These are phyloP conservation scores for Vidua macroura DNA, from an alignment of 2,113 vertebrate genomes.

Conservation along the genomic window DNA sequence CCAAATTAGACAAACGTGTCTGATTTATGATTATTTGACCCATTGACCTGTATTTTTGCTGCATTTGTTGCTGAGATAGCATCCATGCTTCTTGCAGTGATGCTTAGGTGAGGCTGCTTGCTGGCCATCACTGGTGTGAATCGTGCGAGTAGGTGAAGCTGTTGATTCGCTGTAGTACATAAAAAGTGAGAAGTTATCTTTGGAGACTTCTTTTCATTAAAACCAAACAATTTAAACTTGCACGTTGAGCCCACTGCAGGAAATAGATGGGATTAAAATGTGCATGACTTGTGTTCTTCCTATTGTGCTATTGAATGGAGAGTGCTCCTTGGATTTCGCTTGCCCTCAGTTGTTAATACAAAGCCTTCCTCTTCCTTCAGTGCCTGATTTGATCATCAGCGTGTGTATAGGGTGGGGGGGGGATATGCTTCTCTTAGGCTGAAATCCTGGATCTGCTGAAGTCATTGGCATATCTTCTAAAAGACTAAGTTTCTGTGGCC, in stretches of 20 bases:
- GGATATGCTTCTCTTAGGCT: neutral
- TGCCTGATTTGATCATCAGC: neutral
- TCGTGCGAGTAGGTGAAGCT: constrained; percentile 72
- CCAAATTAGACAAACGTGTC: constrained; percentile 50
- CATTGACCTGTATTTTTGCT: constrained; percentile 39
- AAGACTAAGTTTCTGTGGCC: neutral
- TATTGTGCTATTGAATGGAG: neutral
- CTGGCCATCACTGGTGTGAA: constrained; percentile 79
- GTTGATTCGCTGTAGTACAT: neutral
- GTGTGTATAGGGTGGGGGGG: rapidly evolving
- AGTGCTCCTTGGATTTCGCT: neutral
- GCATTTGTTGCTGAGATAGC: constrained; percentile 5
- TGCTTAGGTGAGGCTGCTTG: constrained; percentile 78
- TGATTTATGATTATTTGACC: constrained; percentile 33
- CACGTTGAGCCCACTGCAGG: neutral
- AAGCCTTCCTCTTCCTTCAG: neutral
- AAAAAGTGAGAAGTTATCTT: neutral
- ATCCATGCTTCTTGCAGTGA: constrained; percentile 47
- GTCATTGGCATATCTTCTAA: neutral
- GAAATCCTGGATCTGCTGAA: neutral
- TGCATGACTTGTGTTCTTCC: neutral
- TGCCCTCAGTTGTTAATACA: neutral
- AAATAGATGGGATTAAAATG: neutral
- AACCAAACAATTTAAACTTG: neutral
- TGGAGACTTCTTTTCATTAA: neutral